Base-by-base conservation (phyloP, 2,113 vertebrate genomes). In the Gavia stellata region DNA sequence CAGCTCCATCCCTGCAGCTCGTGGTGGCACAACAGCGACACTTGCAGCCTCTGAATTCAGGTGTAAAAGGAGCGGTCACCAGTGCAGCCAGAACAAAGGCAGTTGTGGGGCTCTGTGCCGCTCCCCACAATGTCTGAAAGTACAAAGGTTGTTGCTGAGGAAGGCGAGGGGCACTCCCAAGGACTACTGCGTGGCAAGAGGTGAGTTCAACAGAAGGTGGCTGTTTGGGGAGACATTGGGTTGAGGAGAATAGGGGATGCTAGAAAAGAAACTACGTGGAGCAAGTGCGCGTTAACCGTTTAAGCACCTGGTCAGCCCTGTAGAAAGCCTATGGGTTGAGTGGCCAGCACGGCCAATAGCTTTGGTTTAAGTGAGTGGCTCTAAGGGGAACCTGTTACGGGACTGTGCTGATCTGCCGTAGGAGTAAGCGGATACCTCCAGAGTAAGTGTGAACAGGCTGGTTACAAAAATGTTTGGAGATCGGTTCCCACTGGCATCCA, bases 131-230 rank as follows among this genome's bases (percentile, higher is more conserved):
- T 2, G 3, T 4, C 81, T 59, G 50, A 6, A 68, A 28, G 31
- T 11, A 29, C 33, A 16, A 7, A 24, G 34, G 7, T 13, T 13
- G 73, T 28, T 28, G 20, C 38, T 12, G 65, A 61, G 50, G 56
- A 49, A 29, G 28, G 36, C 3, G 2, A 38, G 0, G 1, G 45
- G 40, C 2, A 0, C 45, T 29, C 7, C 58, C 17, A 3, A 1
- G 42, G 31, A 49, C 9, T 23, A 1, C 0, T 0, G 34, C 49
- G 23, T 50, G 62, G 83, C 56, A 14, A 15, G 44, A 80, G 44
- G 53, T 53, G 49, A 86, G 87, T n/a, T 33, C 36, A 50, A 2
- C 38, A 29, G 33, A 29, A 24, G 12, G 72, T 10, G 15, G 9
- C 1, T 3, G 5, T n/a, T 10, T 17, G 61, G 58, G 63, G 49